These are phyloP conservation scores for Amiota mariae DNA, from an alignment of 2,888 invertebrate genomes.

Conservation along the genomic window DNA sequence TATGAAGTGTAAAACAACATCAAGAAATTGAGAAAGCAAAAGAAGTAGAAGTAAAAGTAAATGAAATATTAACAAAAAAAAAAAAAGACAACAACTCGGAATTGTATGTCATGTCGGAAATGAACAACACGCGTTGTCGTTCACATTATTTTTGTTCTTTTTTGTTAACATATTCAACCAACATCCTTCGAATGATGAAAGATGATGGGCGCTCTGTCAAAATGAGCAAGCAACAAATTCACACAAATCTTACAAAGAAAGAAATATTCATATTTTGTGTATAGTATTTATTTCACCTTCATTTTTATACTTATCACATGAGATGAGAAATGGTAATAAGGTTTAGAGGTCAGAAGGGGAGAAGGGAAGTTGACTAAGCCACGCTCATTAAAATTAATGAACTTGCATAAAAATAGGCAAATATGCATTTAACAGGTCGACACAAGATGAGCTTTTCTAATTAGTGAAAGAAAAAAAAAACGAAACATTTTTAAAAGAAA, in stretches of 20 bases:
- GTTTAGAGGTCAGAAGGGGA: too few relatives aligned
- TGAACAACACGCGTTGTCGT: slow-evolving; percentile 37
- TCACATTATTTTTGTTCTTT: not conserved
- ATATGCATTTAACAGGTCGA: slow-evolving; percentile 5
- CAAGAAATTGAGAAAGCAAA: not conserved
- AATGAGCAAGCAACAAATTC: too few relatives aligned
- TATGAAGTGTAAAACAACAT: too few relatives aligned
- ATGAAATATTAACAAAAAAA: not conserved
- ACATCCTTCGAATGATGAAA: too few relatives aligned
- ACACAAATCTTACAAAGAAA: too few relatives aligned
- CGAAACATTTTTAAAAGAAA: too few relatives aligned
- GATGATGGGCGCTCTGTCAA: too few relatives aligned
- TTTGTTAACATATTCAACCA: not conserved
- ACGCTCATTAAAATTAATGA: slow-evolving; percentile 51
- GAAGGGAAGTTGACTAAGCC: slow-evolving; percentile 24
- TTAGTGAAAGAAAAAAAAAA: not conserved
- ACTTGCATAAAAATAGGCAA: slow-evolving; percentile 29
- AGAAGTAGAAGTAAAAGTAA: not conserved
- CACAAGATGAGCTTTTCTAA: slow-evolving; percentile 1
- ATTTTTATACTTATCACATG: not conserved
- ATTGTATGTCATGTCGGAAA: slow-evolving; percentile 59
- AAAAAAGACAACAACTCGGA: slow-evolving; percentile 3
- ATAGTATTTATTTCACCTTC: too few relatives aligned
- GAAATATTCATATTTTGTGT: too few relatives aligned
- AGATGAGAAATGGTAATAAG: not conserved